Percentiles rank a stretch among this genome's conserved stretches.
Evolutionary conservation across 2,797 vertebrate species (phyloP).

Genomic region (Gymnothorax reevesii): DNA sequence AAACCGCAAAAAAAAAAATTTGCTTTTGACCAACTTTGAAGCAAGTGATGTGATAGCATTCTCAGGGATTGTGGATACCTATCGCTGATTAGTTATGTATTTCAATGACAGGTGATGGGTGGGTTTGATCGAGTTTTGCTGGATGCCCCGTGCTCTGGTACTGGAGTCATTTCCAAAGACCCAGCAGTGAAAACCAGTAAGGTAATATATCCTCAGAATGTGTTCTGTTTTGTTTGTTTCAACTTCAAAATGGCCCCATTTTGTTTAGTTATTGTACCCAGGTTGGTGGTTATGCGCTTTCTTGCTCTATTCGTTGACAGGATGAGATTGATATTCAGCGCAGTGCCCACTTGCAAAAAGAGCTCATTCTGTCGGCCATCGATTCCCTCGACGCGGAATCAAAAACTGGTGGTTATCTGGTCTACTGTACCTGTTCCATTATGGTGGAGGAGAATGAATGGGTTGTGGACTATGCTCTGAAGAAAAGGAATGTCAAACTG

Average conservation of each 20-base stretch:
- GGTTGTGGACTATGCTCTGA: conserved; percentile 97
- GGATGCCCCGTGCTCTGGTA: conserved; percentile 97
- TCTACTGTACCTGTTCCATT: conserved; percentile 96
- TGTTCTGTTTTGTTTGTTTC: neutral
- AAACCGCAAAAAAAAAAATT: neutral
- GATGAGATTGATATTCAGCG: conserved; percentile 86
- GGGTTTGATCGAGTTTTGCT: conserved; percentile 94
- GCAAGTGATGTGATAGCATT: neutral
- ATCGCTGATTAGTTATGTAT: conserved; percentile 22
- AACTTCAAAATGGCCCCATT: neutral
- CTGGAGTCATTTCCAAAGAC: conserved; percentile 95
- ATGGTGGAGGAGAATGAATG: conserved; percentile 98
- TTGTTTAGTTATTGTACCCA: neutral
- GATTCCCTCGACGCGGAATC: conserved; percentile 91
- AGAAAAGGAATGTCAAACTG: conserved; percentile 93
- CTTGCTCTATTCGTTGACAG: conserved; percentile 60
- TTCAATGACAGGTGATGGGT: conserved; percentile 81
- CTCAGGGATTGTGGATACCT: neutral
- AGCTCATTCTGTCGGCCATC: conserved; percentile 90
- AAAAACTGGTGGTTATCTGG: conserved; percentile 84
- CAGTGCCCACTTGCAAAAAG: conserved; percentile 93
- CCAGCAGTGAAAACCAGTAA: conserved; percentile 95
- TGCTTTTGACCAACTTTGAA: neutral
- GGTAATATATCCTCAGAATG: conserved; percentile 57
- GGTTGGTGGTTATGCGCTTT: neutral